A percentile compares a stretch with the other conserved stretches of the same genome.
Evolutionary conservation across 2,888 invertebrate genomes (phyloP).

Genomic region (Meiosimyza platycephala): DNA sequence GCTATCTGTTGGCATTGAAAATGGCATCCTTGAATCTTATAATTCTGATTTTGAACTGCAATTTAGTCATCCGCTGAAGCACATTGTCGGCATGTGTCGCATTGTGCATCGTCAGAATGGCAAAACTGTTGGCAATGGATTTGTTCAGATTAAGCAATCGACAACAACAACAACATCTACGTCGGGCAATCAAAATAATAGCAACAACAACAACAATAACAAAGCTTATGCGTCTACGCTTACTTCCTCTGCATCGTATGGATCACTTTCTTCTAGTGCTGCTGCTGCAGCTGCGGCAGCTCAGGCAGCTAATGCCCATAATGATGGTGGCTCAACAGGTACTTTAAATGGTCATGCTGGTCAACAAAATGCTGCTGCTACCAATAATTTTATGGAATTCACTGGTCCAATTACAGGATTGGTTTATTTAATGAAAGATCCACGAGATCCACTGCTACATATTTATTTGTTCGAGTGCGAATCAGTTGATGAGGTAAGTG

Average conservation of each 20-base stretch:
- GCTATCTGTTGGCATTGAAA: slow-evolving; percentile 79
- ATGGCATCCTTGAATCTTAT: slow-evolving; percentile 76
- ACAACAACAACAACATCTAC: slow-evolving; percentile 36
- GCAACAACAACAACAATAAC: slow-evolving; percentile 44
- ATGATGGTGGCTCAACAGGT: slow-evolving; percentile 51
- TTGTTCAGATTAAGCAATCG: slow-evolving; percentile 59
- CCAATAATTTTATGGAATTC: slow-evolving; percentile 66
- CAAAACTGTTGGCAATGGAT: slow-evolving; percentile 61
- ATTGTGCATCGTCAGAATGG: slow-evolving; percentile 62
- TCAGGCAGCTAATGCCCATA: background rate
- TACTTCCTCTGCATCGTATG: slow-evolving; percentile 62
- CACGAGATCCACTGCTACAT: slow-evolving; percentile 78
- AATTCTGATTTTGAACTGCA: slow-evolving; percentile 79
- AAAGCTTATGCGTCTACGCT: slow-evolving; percentile 49
- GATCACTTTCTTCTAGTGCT: slow-evolving; percentile 60
- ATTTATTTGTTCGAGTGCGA: slow-evolving; percentile 80
- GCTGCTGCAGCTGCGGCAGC: slow-evolving; percentile 43
- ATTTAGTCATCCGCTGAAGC: slow-evolving; percentile 74
- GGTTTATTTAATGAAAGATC: slow-evolving; percentile 80
- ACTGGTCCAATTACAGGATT: slow-evolving; percentile 73
- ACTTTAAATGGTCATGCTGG: slow-evolving; percentile 33
- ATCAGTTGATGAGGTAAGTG: slow-evolving; percentile 77
- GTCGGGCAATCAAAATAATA: slow-evolving; percentile 34
- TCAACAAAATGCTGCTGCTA: slow-evolving; percentile 15
- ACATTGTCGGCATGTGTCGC: slow-evolving; percentile 71